Conservation (phyloP, 2,113 vertebrate species). For the Zosterops pallidus region DNA sequence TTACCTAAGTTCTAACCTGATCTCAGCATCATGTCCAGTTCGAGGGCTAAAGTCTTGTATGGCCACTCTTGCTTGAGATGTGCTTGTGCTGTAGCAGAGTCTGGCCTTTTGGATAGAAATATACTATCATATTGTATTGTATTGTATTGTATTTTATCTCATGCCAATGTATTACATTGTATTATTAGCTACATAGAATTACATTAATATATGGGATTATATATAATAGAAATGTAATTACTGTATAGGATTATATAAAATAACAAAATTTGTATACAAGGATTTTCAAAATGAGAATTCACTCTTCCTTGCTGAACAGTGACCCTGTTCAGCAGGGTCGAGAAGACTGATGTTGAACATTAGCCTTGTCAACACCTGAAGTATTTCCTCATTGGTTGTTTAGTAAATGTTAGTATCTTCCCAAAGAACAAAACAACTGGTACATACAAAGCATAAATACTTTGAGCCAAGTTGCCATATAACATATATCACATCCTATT, state of each 20-base stretch:
- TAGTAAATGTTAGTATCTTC: background rate
- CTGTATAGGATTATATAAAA: background rate
- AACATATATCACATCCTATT: slow-evolving; percentile 11
- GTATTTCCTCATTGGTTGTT: background rate
- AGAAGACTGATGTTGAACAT: background rate
- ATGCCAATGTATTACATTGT: background rate
- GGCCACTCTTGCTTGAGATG: background rate
- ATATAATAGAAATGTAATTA: background rate
- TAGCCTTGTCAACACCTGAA: background rate
- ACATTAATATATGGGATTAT: background rate
- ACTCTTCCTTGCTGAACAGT: background rate
- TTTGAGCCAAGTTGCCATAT: background rate
- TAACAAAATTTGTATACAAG: background rate
- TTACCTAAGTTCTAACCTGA: background rate
- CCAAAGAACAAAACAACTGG: background rate
- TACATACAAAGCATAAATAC: background rate
- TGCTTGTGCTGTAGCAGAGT: background rate
- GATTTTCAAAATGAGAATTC: background rate
- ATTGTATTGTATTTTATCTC: background rate
- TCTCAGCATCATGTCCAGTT: background rate
- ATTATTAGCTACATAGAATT: background rate
- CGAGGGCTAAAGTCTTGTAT: background rate
- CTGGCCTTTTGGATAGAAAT: background rate
- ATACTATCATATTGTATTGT: background rate
- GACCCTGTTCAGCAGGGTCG: background rate